These are phyloP conservation scores for Drosophila dunni DNA, from an alignment of 1,140 invertebrate genomes.

Conservation along the genomic window DNA sequence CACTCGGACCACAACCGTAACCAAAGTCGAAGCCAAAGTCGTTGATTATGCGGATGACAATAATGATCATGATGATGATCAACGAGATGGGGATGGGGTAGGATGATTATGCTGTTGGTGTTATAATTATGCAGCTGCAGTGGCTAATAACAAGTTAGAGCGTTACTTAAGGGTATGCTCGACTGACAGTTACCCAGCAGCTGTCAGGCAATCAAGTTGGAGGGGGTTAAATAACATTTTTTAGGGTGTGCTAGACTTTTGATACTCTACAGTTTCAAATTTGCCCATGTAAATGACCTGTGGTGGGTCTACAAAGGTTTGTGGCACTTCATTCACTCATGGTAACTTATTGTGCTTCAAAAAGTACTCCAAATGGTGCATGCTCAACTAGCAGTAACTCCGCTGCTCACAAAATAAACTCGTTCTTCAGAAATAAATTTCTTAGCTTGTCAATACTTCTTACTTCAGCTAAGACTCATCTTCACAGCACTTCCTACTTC, in stretches of 20 bases:
- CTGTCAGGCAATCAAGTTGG: too few species aligned
- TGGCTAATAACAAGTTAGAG: constrained; percentile 39
- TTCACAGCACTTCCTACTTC: not conserved
- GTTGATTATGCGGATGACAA: constrained; percentile 69
- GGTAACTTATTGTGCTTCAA: too few species aligned
- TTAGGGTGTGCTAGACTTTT: too few species aligned
- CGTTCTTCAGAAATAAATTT: not conserved
- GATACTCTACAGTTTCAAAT: too few species aligned
- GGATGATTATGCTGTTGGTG: constrained; percentile 40
- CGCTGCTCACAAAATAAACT: not conserved
- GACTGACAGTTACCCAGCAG: not conserved
- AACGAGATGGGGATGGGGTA: constrained; percentile 41
- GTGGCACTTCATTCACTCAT: too few species aligned
- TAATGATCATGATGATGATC: constrained; percentile 57
- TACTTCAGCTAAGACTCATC: not conserved
- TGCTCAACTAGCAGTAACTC: not conserved
- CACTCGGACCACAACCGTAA: constrained; percentile 56
- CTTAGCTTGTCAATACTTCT: not conserved
- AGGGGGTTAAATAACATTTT: too few species aligned
- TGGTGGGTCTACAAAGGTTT: too few species aligned
- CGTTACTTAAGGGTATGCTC: not conserved
- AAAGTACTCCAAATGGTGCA: too few species aligned
- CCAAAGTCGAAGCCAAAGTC: constrained; percentile 48
- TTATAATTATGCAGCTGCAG: constrained; percentile 57
- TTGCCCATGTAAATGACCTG: too few species aligned